Percentiles rank a stretch among this genome's conserved stretches.
phyloP scores from a whole-genome alignment of 1,140 invertebrate genomes.

The Caenorhabditis inopinata region DNA sequence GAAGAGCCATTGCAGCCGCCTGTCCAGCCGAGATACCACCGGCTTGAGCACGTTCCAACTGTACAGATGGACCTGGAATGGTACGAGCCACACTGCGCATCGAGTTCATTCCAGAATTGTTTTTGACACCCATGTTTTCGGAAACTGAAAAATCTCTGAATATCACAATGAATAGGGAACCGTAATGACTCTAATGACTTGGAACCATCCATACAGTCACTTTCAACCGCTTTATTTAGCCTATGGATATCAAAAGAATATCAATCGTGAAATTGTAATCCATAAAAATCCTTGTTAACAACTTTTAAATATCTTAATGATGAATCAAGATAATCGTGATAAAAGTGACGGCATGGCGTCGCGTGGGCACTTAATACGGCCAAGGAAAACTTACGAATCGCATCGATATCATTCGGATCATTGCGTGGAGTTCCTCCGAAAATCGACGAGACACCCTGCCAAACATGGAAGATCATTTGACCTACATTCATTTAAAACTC shows the following conservation, averaged over 20 bases:
- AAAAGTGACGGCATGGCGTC: too few relatives aligned
- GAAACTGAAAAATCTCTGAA: conserved; percentile 5
- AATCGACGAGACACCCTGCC: conserved; percentile 59
- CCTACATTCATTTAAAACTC: neutral
- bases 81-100: conserved; percentile 59
- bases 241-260: too few relatives aligned
- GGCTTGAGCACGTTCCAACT: conserved; percentile 55
- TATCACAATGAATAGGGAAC: too few relatives aligned
- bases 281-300: too few relatives aligned
- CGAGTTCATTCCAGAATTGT: conserved; percentile 33
- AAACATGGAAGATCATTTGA: neutral
- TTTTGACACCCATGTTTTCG: conserved; percentile 35
- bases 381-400: conserved; percentile 62
- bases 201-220: too few relatives aligned
- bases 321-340: too few relatives aligned
- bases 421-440: conserved; percentile 42
- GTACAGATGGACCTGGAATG: conserved; percentile 55
- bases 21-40: conserved; percentile 57
- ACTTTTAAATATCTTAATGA: too few relatives aligned
- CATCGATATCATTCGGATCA: conserved; percentile 59
- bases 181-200: too few relatives aligned
- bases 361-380: too few relatives aligned
- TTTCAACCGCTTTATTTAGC: too few relatives aligned
- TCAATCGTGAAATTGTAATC: too few relatives aligned
- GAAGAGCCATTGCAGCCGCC: conserved; percentile 60